These are phyloP conservation scores for Rhamphomyia laevipes DNA, from an alignment of 2,888 invertebrate species.

Conservation along the genomic window DNA sequence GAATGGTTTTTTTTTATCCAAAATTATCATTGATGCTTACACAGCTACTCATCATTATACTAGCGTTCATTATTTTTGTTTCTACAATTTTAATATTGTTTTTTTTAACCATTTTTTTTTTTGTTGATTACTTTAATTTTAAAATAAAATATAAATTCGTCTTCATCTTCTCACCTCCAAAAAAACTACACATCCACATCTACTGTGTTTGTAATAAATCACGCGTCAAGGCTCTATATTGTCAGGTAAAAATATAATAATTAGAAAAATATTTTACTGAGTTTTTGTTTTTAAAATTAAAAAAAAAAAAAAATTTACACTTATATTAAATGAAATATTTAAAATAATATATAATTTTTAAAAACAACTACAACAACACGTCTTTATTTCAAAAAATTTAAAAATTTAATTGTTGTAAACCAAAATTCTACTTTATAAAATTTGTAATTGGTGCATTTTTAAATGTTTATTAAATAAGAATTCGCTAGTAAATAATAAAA, in stretches of 20 bases:
- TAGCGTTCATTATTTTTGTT: not conserved
- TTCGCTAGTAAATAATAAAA: too few species aligned
- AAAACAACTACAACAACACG: not conserved
- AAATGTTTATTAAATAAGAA: too few species aligned
- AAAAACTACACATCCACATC: conserved; percentile 4
- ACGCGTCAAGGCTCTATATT: conserved; percentile 36
- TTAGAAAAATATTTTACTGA: conserved; percentile 16
- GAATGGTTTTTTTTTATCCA: too few species aligned
- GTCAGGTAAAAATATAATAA: conserved; percentile 33
- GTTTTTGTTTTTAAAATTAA: conserved; percentile 15
- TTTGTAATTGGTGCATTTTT: too few species aligned
- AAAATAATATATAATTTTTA: conserved; percentile 7
- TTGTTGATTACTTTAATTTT: not conserved
- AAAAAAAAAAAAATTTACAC: conserved; percentile 14
- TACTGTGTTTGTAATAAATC: conserved; percentile 5
- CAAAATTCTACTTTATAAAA: too few species aligned
- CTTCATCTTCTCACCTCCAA: conserved; percentile 2
- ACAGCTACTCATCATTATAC: too few species aligned
- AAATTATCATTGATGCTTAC: too few species aligned
- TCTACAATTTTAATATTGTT: not conserved
- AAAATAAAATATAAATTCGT: not conserved
- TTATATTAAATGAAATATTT: too few species aligned
- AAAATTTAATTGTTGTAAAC: not conserved
- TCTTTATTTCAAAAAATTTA: not conserved
- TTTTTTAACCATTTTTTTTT: not conserved